Base-by-base conservation (phyloP, 2,888 invertebrate species). In the Epinotia nisella region DNA sequence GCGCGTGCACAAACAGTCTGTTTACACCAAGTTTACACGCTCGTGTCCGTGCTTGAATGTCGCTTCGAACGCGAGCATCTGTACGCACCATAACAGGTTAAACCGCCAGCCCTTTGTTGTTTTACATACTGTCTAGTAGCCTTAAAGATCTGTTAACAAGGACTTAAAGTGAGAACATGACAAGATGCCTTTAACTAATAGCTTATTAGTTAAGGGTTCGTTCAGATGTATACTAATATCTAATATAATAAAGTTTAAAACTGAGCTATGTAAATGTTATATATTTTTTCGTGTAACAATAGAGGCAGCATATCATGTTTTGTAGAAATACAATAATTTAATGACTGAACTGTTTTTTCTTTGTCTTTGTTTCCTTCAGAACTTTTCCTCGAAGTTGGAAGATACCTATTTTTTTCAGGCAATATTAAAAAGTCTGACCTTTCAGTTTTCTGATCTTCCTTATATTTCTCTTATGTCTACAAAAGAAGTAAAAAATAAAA, bases 241-340 rank as follows among this genome's bases (percentile, higher is more conserved):
- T 67, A 72, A 68, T 69, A 45, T 68, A 59, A 58, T 62, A 45
- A 58, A 49, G 77, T 78, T 80, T 51, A 76, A 78, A 80, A 80
- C 80, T 82, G 75, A 84, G 77, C 51, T 78, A 62, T 62, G 24
- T 62, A 78, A 78, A 80, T 80, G 78, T 83, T 85, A 86, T 90
- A 87, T 90, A 87, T 90, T 89, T 89, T 86, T 85, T 85, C 79
- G 77, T 80, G 75, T 82, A 82, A 81, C 82, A 81, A 79, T 81
- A 87, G 83, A 83, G 79, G 80, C 83, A 81, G 89, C 91, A 92
- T 92, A 92, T 92, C 92, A 91, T 87, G 90, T 91, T 91, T 91
- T 90, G 81, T 91, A 90, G 88, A 87, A 85, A 89, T 89, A 90
- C 86, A 90, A 83, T 86, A 81, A 82, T 87, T 89, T 87, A 81